Percentiles rank a stretch among this genome's conserved stretches.
These are phyloP conservation scores for Pomatostomus ruficeps DNA, from an alignment of 2,113 vertebrate genomes.

Conservation along the genomic window DNA sequence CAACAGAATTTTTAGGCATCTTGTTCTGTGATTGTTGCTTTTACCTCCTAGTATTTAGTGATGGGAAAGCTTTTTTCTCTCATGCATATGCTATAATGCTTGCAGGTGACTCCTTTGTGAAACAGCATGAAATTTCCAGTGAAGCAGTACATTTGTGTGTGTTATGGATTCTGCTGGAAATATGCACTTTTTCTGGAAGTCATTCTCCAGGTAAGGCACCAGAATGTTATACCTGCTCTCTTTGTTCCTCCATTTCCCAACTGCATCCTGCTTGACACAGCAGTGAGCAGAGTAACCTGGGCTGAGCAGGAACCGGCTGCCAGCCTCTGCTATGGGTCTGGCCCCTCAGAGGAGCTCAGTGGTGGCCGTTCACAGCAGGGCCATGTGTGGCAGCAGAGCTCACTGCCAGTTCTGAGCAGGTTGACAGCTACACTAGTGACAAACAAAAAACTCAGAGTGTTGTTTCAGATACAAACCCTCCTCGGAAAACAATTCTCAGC, in stretches of 20 bases:
- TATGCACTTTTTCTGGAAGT: not conserved
- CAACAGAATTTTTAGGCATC: not conserved
- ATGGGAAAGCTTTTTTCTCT: not conserved
- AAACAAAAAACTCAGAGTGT: not conserved
- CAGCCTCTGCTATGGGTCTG: not conserved
- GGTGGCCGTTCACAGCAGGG: not conserved
- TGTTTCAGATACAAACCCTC: not conserved
- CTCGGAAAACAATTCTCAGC: not conserved
- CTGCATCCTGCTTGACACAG: not conserved
- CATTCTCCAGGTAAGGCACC: not conserved
- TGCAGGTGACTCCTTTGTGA: not conserved
- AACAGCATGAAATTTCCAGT: not conserved
- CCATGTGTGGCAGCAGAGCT: not conserved
- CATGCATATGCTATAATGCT: not conserved
- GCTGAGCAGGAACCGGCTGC: not conserved
- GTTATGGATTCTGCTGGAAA: not conserved
- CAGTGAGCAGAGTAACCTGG: not conserved
- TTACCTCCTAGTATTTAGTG: not conserved
- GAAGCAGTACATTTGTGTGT: not conserved
- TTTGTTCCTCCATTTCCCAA: not conserved
- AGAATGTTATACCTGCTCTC: not conserved
- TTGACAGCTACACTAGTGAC: not conserved
- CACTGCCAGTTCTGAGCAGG: not conserved
- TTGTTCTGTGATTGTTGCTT: not conserved
- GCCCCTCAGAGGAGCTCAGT: not conserved